Percentiles rank a stretch among this genome's conserved stretches.
phyloP scores from a whole-genome alignment of 30 jellyfish, hydroid and myxozoan genomes.

The Sanderia malayensis region DNA sequence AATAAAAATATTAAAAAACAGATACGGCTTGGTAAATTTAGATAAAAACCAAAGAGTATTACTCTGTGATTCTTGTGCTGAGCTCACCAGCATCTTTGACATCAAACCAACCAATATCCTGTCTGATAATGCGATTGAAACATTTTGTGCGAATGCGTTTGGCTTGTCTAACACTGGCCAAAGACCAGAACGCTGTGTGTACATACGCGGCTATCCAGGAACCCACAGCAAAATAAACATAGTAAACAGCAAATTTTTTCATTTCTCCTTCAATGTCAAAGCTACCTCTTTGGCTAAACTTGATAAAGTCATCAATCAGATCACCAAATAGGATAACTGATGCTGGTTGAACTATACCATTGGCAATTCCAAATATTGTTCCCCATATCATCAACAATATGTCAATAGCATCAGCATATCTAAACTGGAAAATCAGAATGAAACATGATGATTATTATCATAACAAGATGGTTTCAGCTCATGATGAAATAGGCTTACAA shows the following conservation, averaged over 20 bases:
- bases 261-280: constrained; percentile 66
- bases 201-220: constrained; percentile 59
- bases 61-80: constrained; percentile 77
- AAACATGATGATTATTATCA: background rate
- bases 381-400: constrained; percentile 58
- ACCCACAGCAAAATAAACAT: constrained; percentile 49
- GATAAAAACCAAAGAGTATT: no score
- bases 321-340: constrained; percentile 83
- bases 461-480: background rate
- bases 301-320: constrained; percentile 68
- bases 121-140: constrained; percentile 52
- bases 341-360: constrained; percentile 88
- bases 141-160: constrained; percentile 51
- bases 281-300: constrained; percentile 3
- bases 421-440: constrained; percentile 30
- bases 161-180: constrained; percentile 74
- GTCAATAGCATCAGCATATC: constrained; percentile 69
- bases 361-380: constrained; percentile 73
- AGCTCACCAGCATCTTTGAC: constrained; percentile 71
- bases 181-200: constrained; percentile 82
- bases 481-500: background rate
- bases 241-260: constrained; percentile 74
- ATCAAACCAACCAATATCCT: constrained; percentile 92
- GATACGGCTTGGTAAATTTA: no score
- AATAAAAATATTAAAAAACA: no score